Evolutionary conservation across 1,140 invertebrate species (phyloP).

Genomic region (Drosophila busckii): DNA sequence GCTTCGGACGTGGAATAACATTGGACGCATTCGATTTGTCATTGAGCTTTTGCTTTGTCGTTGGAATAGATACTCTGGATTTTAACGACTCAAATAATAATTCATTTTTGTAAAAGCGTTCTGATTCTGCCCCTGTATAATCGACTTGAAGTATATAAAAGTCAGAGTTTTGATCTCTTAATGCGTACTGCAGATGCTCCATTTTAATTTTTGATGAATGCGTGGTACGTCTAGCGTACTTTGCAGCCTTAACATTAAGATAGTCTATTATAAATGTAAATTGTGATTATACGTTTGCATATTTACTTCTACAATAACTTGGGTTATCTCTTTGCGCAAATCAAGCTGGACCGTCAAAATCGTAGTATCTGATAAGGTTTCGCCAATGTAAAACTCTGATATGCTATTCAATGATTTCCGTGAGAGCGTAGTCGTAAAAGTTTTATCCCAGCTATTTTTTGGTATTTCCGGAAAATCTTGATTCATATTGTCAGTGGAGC

Average conservation of each 20-base stretch:
- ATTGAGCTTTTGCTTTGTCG: no score
- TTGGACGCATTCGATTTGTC: not conserved
- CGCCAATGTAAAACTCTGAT: not conserved
- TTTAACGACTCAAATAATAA: no score
- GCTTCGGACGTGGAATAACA: no score
- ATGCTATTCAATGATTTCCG: slow-evolving; percentile 10
- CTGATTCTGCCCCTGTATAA: not conserved
- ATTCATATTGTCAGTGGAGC: not conserved
- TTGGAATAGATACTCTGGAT: no score
- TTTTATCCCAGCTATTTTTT: not conserved
- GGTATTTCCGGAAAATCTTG: no score
- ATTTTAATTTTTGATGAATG: not conserved
- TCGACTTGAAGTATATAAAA: slow-evolving; percentile 2
- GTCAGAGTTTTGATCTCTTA: not conserved
- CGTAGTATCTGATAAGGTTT: not conserved
- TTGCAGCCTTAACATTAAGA: not conserved
- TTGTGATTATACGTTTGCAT: no score
- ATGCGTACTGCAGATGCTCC: slow-evolving; percentile 3
- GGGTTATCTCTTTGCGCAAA: not conserved
- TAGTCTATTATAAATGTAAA: no score
- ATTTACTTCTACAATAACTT: not conserved
- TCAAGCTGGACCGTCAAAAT: not conserved
- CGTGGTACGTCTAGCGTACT: slow-evolving; percentile 1
- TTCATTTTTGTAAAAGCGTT: no score
- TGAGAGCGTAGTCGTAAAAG: slow-evolving; percentile 2